phyloP scores from a whole-genome alignment of 2,888 invertebrate species.

The Cheilosia variabilis region DNA sequence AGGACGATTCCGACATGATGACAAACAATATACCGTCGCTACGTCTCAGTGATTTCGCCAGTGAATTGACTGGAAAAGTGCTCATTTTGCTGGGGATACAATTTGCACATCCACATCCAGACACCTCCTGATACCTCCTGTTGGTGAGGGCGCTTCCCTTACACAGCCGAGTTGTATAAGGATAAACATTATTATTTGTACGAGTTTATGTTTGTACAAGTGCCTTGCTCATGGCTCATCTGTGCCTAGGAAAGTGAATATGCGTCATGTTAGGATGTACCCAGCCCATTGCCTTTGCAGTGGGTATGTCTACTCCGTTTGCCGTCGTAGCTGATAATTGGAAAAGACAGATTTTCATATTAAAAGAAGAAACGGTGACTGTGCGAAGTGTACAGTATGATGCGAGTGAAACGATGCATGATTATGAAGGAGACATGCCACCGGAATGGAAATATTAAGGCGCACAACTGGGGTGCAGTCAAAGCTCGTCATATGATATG shows the following conservation, averaged over 20 bases:
- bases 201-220: conserved; percentile 46
- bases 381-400: conserved; percentile 25
- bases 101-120: conserved; percentile 55
- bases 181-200: conserved; percentile 70
- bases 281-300: conserved; percentile 21
- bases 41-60: conserved; percentile 60
- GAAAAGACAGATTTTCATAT: conserved; percentile 71
- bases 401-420: conserved; percentile 10
- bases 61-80: conserved; percentile 75
- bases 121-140: not conserved
- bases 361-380: conserved; percentile 42
- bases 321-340: conserved; percentile 57
- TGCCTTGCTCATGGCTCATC: conserved; percentile 39
- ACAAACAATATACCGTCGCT: conserved; percentile 37
- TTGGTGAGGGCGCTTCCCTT: conserved; percentile 1
- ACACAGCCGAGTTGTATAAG: conserved; percentile 44
- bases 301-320: not conserved
- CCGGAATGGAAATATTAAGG: not conserved
- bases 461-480: not conserved
- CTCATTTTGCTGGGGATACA: conserved; percentile 68
- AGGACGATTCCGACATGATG: conserved; percentile 25
- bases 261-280: conserved; percentile 28
- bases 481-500: too few species aligned
- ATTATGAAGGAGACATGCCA: not conserved
- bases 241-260: conserved; percentile 51